Evolutionary conservation across 1,140 invertebrate species (phyloP).

Genomic region (Scaptomyza hsui): DNA sequence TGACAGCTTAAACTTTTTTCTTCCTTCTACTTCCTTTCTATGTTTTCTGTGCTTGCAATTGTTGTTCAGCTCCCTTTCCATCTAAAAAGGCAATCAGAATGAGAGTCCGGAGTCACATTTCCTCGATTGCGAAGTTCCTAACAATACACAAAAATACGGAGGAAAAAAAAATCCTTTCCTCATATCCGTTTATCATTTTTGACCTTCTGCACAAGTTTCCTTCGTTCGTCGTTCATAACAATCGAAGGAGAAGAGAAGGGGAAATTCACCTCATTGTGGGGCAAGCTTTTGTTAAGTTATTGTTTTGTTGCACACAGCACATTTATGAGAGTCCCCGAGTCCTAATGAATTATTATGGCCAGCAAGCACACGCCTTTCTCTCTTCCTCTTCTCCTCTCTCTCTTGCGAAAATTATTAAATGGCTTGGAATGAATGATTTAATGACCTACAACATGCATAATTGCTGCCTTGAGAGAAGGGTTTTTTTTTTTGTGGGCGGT

Average conservation of each 20-base stretch:
- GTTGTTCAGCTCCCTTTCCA: constrained; percentile 26
- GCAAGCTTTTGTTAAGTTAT: constrained; percentile 53
- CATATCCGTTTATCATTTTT: constrained; percentile 84
- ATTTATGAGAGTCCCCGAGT: constrained; percentile 58
- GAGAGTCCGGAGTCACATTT: constrained; percentile 26
- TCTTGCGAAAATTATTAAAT: constrained; percentile 78
- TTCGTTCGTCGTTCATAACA: constrained; percentile 27
- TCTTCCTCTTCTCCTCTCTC: constrained; percentile 6
- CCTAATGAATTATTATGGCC: constrained; percentile 75
- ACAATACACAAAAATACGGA: constrained; percentile 50
- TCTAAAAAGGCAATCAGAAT: constrained; percentile 11
- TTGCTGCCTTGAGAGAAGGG: constrained; percentile 66
- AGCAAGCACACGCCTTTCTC: constrained; percentile 42
- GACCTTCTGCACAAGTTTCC: constrained; percentile 72
- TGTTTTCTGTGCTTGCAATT: constrained; percentile 46
- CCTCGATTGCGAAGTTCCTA: constrained; percentile 42
- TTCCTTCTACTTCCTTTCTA: constrained; percentile 14
- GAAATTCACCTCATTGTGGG: constrained; percentile 46
- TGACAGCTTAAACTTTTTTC: constrained; percentile 78
- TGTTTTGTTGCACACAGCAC: constrained; percentile 52
- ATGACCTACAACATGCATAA: constrained; percentile 68
- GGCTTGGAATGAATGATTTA: constrained; percentile 82
- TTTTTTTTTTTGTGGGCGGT: constrained; percentile 7
- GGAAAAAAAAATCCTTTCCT: constrained; percentile 64
- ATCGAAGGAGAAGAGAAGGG: constrained; percentile 10